Evolutionary conservation across 2,113 vertebrate species (phyloP).

Genomic region (Zapornia atra): DNA sequence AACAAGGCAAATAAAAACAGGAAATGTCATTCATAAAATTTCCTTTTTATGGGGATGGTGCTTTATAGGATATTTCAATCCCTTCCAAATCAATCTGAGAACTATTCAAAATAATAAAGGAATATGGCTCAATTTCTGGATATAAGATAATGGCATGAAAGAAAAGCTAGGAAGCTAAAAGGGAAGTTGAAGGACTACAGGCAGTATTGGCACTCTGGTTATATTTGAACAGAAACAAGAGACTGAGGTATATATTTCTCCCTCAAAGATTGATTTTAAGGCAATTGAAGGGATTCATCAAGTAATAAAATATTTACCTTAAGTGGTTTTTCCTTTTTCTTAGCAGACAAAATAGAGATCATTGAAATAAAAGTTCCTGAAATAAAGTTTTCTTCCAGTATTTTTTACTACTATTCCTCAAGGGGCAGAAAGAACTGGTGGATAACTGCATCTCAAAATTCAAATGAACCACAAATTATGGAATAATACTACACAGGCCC

Average conservation of each 20-base stretch:
- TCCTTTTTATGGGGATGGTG: not conserved
- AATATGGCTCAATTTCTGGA: not conserved
- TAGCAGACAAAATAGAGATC: not conserved
- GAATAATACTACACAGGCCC: not conserved
- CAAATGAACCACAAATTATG: not conserved
- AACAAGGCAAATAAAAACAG: not conserved
- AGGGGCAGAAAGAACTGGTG: not conserved
- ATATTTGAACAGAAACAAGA: constrained; percentile 30
- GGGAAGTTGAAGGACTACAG: not conserved
- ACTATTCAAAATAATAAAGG: constrained; percentile 24
- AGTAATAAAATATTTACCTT: constrained; percentile 12
- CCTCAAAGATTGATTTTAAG: not conserved
- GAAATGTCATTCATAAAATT: constrained; percentile 16
- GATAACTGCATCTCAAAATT: not conserved
- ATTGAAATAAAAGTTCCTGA: not conserved
- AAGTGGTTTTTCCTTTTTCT: not conserved
- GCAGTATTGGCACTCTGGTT: not conserved
- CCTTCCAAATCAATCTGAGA: not conserved
- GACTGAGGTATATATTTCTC: not conserved
- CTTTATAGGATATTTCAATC: constrained; percentile 16
- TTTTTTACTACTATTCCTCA: not conserved
- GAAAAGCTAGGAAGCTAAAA: not conserved
- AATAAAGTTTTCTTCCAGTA: not conserved
- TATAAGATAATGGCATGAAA: not conserved
- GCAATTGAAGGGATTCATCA: not conserved